Evolutionary conservation across 2,888 invertebrate species (phyloP), one percentile per base, ranked within the genome.

Genomic region (Fissipunctia ypsillon): DNA sequence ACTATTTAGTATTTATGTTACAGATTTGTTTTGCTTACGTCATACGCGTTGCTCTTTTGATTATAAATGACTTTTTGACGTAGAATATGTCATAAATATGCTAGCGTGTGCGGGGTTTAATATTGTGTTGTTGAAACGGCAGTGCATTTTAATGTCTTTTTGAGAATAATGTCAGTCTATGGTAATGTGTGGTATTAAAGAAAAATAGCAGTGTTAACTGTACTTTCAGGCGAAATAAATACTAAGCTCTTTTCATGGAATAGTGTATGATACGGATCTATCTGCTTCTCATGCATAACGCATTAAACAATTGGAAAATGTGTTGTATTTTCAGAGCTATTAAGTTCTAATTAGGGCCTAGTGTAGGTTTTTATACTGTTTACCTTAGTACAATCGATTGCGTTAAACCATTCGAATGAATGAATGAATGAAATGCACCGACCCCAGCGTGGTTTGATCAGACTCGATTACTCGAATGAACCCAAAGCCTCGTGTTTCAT

Each of bases 51-150:
- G 69, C 76, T 84, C 67, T 86, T 86, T 74, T 79, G 85, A 72
- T 84, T 86, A 78, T 83, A 81, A 84, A 86, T 76, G 79, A 75
- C 70, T 84, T 80, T 86, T 81, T 81, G 78, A 84, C 76, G 80
- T 61, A 77, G 38, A 70, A 72, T 66, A n/a, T 78, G 69, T 76
- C 71, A 86, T 84, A 86, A 86, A 86, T 86, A 86, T 83, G 75
- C 70, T 69, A 76, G 78, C 48, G 71, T 74, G 70, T 54, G 64
- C 54, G 38, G 25, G 60, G 65, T 56, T 38, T 70, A 69, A 59
- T 74, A 61, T 59, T 31, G 50, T 74, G 25, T 63, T 54, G 25
- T 56, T 57, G 35, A 52, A 60, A 71, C 12, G 43, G 67, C 43
- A n/a, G 14, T 9, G 57, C 14, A 80, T 83, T 83, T 45, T 45